These are phyloP conservation scores for Istiophorus platypterus DNA, from an alignment of 2,113 vertebrate genomes.

Conservation along the genomic window DNA sequence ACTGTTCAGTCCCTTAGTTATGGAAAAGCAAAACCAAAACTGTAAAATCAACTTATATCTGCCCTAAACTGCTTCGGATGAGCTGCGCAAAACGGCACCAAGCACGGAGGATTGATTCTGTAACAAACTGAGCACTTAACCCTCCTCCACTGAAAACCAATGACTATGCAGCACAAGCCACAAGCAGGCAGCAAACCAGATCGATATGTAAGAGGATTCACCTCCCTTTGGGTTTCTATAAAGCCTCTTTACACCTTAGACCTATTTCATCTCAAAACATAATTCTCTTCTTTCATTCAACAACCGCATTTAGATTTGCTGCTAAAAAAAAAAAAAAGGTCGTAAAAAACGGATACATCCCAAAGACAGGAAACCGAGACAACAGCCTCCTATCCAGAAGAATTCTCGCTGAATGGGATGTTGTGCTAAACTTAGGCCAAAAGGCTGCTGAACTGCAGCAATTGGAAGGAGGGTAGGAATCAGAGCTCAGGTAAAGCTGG, in stretches of 20 bases:
- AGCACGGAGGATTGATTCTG: slow-evolving; percentile 4
- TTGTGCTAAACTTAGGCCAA: neutral
- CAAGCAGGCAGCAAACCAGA: slow-evolving; percentile 37
- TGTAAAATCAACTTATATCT: slow-evolving; percentile 24
- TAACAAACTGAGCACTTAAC: neutral
- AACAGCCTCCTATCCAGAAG: neutral
- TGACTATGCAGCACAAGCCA: slow-evolving; percentile 34
- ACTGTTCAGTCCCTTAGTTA: slow-evolving; percentile 38
- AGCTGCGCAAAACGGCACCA: slow-evolving; percentile 50
- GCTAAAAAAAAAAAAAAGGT: slow-evolving; percentile 13
- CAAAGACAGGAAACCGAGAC: slow-evolving; percentile 3
- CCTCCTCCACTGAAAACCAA: slow-evolving; percentile 14
- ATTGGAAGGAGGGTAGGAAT: neutral
- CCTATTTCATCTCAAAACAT: slow-evolving; percentile 46
- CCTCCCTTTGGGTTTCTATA: slow-evolving; percentile 54
- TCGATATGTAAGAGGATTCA: slow-evolving; percentile 44
- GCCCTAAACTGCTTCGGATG: slow-evolving; percentile 25
- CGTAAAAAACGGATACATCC: slow-evolving; percentile 11
- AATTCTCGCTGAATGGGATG: neutral
- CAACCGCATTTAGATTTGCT: slow-evolving; percentile 28
- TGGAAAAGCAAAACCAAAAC: neutral
- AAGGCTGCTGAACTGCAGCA: slow-evolving; percentile 12
- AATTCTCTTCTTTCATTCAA: slow-evolving; percentile 36
- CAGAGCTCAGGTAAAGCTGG: slow-evolving; percentile 27
- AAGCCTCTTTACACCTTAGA: slow-evolving; percentile 59